Conservation (phyloP, 2,888 invertebrate genomes). For the Platypus cylindrus region DNA sequence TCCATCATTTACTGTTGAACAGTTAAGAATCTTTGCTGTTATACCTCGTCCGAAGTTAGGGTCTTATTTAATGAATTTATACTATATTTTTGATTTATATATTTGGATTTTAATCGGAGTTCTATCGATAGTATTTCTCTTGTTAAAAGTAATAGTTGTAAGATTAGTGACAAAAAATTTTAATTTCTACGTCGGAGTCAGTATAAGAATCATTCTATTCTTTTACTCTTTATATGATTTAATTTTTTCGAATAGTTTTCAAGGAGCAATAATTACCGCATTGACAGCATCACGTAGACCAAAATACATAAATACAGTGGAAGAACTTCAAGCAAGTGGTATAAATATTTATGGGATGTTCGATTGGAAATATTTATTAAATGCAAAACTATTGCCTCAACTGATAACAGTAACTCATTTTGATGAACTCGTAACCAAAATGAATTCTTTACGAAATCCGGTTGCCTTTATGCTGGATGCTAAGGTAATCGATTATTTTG, state of each 20-base stretch:
- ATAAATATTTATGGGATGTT: neutral
- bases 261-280: neutral
- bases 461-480: too few relatives aligned
- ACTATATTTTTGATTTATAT: conserved; percentile 8
- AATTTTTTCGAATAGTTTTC: neutral
- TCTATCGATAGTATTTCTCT: neutral
- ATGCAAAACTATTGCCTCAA: neutral
- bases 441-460: too few relatives aligned
- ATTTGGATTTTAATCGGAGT: conserved; percentile 6
- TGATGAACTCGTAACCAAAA: too few relatives aligned
- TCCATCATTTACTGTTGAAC: conserved; percentile 4
- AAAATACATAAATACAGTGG: neutral
- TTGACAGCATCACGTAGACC: neutral
- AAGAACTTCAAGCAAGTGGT: neutral
- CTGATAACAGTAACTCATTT: neutral
- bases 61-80: conserved; percentile 4
- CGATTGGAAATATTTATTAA: neutral
- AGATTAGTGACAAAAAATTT: too few relatives aligned
- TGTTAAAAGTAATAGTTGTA: neutral
- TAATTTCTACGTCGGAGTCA: too few relatives aligned
- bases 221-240: neutral
- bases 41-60: conserved; percentile 5
- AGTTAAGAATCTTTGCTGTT: conserved; percentile 3
- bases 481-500: too few relatives aligned
- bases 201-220: neutral